A percentile compares a stretch with the other conserved stretches of the same genome.
These are phyloP conservation scores for Rallus crepitans DNA, from an alignment of 2,797 vertebrate genomes.

Conservation along the genomic window DNA sequence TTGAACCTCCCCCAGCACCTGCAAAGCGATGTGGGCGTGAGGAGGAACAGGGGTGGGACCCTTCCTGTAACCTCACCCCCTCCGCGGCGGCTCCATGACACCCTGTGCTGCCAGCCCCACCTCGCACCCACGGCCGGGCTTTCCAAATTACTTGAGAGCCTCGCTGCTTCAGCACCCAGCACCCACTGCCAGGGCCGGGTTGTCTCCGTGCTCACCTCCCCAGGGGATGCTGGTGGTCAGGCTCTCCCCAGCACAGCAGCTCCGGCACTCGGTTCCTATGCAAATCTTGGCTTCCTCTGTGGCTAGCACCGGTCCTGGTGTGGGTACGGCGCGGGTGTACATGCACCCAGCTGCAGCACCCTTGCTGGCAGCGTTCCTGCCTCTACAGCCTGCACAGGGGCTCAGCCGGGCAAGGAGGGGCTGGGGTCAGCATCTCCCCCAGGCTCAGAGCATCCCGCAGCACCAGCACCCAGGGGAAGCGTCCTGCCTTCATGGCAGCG, in stretches of 20 bases:
- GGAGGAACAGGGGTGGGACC: neutral
- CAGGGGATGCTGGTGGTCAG: neutral
- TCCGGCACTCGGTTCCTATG: neutral
- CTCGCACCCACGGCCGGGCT: fast-evolving
- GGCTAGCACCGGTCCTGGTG: fast-evolving
- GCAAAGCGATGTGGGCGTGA: fast-evolving
- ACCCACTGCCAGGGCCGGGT: neutral
- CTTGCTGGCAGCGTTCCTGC: neutral
- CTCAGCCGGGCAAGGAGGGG: neutral
- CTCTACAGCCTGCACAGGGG: neutral
- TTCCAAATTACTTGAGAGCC: neutral
- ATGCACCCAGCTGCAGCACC: neutral
- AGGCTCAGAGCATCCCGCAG: fast-evolving
- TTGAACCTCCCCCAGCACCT: neutral
- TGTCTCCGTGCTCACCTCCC: neutral
- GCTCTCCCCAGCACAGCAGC: neutral
- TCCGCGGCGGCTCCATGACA: neutral
- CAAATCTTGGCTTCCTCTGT: neutral
- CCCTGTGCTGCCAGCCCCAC: fast-evolving
- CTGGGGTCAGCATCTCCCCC: neutral
- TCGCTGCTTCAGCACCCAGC: neutral
- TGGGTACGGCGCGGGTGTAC: neutral
- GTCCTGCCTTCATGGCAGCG: neutral
- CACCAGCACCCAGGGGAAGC: neutral
- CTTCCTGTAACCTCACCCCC: neutral